Percentiles rank a stretch among this genome's conserved stretches.
Conservation (phyloP, 2,888 invertebrate species). For the Drosophila diplacantha region DNA sequence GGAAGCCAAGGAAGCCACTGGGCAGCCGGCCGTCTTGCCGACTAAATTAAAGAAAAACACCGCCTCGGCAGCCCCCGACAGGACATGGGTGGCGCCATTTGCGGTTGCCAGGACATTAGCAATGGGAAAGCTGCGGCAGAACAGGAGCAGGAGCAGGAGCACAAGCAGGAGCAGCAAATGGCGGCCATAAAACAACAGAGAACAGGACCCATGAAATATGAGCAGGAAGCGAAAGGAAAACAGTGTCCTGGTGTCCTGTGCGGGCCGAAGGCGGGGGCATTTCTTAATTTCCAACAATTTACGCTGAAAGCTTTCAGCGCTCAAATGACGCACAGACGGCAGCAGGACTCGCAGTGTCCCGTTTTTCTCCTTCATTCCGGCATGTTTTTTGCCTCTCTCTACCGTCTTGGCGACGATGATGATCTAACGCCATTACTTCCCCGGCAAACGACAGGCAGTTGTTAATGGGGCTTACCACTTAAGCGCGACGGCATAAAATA, state of each 20-base stretch:
- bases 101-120: conserved; percentile 72
- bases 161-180: conserved; percentile 51
- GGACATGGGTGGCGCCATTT: conserved; percentile 65
- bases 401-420: conserved; percentile 62
- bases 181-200: conserved; percentile 68
- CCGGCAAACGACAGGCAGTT: conserved; percentile 71
- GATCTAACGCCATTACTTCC: conserved; percentile 72
- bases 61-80: conserved; percentile 19
- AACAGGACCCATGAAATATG: conserved; percentile 65
- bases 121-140: conserved; percentile 47
- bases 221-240: conserved; percentile 51
- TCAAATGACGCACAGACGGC: conserved; percentile 63
- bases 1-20: conserved; percentile 63
- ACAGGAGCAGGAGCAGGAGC: conserved; percentile 23
- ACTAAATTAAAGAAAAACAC: conserved; percentile 71
- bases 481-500: conserved; percentile 71
- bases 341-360: conserved; percentile 34
- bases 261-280: conserved; percentile 50
- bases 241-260: conserved; percentile 28
- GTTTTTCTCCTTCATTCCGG: conserved; percentile 6
- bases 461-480: conserved; percentile 74
- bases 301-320: conserved; percentile 71
- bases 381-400: not conserved
- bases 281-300: conserved; percentile 74
- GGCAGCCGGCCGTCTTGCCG: conserved; percentile 32